These are phyloP conservation scores for Carassius carassius DNA, from an alignment of 2,113 vertebrate species.

Conservation along the genomic window DNA sequence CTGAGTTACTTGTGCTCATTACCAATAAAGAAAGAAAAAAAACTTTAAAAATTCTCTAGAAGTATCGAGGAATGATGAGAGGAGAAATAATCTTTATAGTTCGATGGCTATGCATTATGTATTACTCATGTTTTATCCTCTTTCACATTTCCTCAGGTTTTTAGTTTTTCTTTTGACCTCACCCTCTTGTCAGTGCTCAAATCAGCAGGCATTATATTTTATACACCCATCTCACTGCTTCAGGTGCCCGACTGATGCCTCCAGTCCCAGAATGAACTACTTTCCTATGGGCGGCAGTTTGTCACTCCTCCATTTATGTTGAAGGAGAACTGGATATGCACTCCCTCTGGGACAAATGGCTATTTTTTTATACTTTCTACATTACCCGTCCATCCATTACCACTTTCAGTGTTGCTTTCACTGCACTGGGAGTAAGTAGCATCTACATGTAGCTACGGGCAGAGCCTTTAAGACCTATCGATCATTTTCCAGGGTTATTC, in stretches of 20 bases:
- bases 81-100: neutral
- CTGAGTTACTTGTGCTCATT: too few relatives aligned
- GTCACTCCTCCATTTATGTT: conserved; percentile 72
- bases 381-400: conserved; percentile 55
- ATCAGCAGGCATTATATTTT: conserved; percentile 69
- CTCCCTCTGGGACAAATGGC: conserved; percentile 53
- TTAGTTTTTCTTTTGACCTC: conserved; percentile 55
- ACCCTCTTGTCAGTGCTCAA: conserved; percentile 56
- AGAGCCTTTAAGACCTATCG: neutral
- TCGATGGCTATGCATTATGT: conserved; percentile 57
- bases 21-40: too few relatives aligned
- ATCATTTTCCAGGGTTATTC: conserved; percentile 2
- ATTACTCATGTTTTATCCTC: conserved; percentile 42
- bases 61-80: neutral
- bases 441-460: conserved; percentile 10
- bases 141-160: conserved; percentile 15
- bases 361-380: conserved; percentile 54
- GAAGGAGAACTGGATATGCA: conserved; percentile 43
- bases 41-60: neutral
- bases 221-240: conserved; percentile 68
- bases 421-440: neutral
- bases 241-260: conserved; percentile 70
- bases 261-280: conserved; percentile 72
- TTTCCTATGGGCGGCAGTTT: conserved; percentile 66
- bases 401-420: conserved; percentile 42